Conservation (phyloP, 2,888 invertebrate genomes). For the Heliconius aoede region DNA sequence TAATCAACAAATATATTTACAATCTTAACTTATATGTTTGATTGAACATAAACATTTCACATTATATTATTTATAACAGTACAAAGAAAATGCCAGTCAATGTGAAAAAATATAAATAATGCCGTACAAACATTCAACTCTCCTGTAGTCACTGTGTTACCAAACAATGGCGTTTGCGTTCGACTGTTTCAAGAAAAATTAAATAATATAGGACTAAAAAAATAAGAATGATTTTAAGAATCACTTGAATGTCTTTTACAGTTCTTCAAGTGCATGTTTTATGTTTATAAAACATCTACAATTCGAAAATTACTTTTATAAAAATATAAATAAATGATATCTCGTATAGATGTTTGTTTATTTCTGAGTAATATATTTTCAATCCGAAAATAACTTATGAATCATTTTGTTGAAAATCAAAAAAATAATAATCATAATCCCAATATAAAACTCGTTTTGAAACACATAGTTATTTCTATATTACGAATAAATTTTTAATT, state of each 20-base stretch:
- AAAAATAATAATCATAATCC: conserved; percentile 11
- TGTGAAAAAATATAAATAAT: conserved; percentile 21
- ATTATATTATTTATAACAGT: conserved; percentile 36
- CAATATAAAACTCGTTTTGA: conserved; percentile 10
- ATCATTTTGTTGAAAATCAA: background rate
- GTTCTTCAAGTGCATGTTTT: no score
- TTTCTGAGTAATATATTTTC: background rate
- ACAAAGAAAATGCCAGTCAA: conserved; percentile 33
- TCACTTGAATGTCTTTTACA: background rate
- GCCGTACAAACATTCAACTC: background rate
- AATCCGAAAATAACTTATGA: background rate
- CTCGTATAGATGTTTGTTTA: background rate
- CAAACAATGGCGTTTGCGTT: background rate
- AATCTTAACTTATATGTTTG: conserved; percentile 57
- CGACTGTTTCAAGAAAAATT: background rate
- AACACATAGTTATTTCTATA: conserved; percentile 3
- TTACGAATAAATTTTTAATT: conserved; percentile 16
- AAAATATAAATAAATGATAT: background rate
- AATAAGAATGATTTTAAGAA: background rate
- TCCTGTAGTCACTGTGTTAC: background rate
- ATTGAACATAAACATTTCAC: conserved; percentile 26
- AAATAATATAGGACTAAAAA: background rate
- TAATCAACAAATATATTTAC: conserved; percentile 74
- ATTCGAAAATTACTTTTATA: background rate
- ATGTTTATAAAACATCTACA: background rate